Base-by-base conservation (phyloP, 2,113 vertebrate species). In the Butastur rufipennis region DNA sequence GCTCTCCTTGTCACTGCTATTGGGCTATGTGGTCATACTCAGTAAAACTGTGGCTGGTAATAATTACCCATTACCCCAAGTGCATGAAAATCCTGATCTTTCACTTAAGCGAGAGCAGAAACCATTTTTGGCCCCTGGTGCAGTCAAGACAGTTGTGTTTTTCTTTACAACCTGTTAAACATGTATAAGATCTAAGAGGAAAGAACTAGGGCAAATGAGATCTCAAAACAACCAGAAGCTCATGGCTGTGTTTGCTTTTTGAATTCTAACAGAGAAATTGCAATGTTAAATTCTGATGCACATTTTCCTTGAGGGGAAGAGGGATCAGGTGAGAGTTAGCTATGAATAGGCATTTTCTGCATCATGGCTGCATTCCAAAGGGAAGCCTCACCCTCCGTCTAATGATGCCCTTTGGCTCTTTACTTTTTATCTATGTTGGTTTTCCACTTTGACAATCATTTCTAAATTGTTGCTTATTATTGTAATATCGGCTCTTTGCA, bases 381-480 rank as follows among this genome's bases (percentile, higher is more conserved):
- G n/a, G 50, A 91, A 67, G 16, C 26, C 14, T 88, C 22, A 26
- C 6, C 52, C 31, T 81, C 47, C 13, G 56, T 65, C 27, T 97
- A 87, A 94, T 82, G 56, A 89, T 80, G 67, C 94, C 95, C 72
- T 83, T 92, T 90, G 63, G 94, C 81, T 91, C 74, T 95, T 75
- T 61, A 38, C 32, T n/a, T 93, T 92, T 55, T 89, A 87, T 85
- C 83, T 84, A 13, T 63, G 71, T 90, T 88, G 83, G 56, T 85
- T 95, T 96, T 95, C 83, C 94, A 85, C 91, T 95, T 82, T 62
- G 72, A 88, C 68, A 75, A 89, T 95, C 2, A 89, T 84, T 95
- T 94, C 43, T 92, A 95, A 94, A 93, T 94, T 85, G 95, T 90
- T 95, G 70, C 52, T 89, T 95, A 68, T 91, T 97, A 91, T 86